A percentile compares a stretch with the other conserved stretches of the same genome.
Conservation (phyloP, 2,797 vertebrate species). For the Eptatretus atami region DNA sequence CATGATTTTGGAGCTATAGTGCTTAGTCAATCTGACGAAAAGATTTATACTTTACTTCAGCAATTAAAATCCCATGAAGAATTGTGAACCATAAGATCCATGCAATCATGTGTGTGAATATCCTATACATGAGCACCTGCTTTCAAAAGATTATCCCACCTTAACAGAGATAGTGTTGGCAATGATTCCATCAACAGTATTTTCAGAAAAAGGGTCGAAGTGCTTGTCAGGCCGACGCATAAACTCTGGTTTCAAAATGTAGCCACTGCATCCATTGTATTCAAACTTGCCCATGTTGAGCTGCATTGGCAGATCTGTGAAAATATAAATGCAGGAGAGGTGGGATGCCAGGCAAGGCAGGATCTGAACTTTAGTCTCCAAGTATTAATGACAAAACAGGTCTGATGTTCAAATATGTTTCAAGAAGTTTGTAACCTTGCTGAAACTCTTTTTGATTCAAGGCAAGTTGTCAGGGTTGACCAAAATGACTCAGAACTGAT, state of each 20-base stretch:
- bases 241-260: constrained; percentile 73
- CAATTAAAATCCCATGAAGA: too few species aligned
- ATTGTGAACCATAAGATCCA: too few species aligned
- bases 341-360: not conserved
- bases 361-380: not conserved
- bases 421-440: not conserved
- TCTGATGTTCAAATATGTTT: not conserved
- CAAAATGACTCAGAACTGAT: not conserved
- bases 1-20: too few species aligned
- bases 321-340: too few species aligned
- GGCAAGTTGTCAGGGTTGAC: not conserved
- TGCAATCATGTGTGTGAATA: too few species aligned
- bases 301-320: constrained; percentile 74
- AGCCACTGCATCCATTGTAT: constrained; percentile 81
- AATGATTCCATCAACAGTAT: constrained; percentile 80
- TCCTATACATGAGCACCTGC: not conserved
- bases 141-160: constrained; percentile 17
- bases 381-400: not conserved
- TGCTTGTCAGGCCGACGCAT: constrained; percentile 88
- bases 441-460: too few species aligned
- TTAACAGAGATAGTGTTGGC: constrained; percentile 91
- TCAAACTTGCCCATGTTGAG: constrained; percentile 92
- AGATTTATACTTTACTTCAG: too few species aligned
- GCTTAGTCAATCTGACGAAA: too few species aligned
- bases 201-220: constrained; percentile 80